These are phyloP conservation scores for Odontothrips loti DNA, from an alignment of 2,888 invertebrate species.

Conservation along the genomic window DNA sequence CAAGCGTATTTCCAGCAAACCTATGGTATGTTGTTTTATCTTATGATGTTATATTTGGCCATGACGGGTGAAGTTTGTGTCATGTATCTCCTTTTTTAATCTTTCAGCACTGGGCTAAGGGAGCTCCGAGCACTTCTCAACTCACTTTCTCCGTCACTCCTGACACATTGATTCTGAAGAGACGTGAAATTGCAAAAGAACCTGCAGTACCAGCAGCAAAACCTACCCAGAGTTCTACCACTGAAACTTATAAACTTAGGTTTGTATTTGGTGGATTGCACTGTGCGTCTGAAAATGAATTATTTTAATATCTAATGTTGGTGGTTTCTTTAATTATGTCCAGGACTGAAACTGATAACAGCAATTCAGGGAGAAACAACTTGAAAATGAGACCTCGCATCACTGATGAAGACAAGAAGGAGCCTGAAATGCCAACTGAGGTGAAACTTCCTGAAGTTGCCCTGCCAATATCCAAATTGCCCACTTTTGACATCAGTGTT, in stretches of 20 bases:
- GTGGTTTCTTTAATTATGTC: not conserved
- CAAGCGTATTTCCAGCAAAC: not conserved
- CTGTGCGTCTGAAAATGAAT: not conserved
- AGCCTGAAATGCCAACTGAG: slow-evolving; percentile 47
- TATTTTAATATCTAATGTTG: not conserved
- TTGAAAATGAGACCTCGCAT: slow-evolving; percentile 46
- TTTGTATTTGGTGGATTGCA: not conserved
- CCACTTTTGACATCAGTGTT: slow-evolving; percentile 50
- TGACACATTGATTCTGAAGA: not conserved
- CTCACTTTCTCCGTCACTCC: not conserved
- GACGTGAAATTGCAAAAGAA: not conserved
- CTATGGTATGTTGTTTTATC: slow-evolving; percentile 38
- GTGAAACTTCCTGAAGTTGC: slow-evolving; percentile 46
- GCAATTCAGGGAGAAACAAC: not conserved
- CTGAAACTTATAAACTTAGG: slow-evolving; percentile 9
- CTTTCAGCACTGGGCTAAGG: slow-evolving; percentile 27
- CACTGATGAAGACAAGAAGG: slow-evolving; percentile 42
- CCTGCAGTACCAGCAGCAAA: not conserved
- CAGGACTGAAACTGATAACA: slow-evolving; percentile 32
- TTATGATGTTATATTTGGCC: not conserved
- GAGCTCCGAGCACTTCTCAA: not conserved
- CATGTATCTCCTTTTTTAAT: not conserved
- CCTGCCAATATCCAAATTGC: slow-evolving; percentile 55
- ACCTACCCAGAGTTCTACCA: not conserved
- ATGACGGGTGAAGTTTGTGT: no score